Percentiles rank a stretch among this genome's conserved stretches.
phyloP scores from a whole-genome alignment of 2,797 vertebrate species.

The Lithobates sylvaticus region DNA sequence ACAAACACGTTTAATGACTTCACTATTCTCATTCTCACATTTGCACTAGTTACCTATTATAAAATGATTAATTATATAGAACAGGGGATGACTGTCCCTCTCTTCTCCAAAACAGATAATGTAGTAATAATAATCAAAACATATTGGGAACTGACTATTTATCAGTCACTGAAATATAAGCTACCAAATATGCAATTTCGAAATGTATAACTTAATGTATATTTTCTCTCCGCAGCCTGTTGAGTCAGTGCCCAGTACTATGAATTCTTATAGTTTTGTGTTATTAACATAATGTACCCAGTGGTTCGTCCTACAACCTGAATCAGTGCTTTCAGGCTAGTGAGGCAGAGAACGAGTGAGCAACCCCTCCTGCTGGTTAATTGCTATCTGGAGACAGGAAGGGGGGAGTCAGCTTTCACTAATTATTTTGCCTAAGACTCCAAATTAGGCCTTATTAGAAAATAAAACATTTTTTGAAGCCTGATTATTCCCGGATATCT shows the following conservation, averaged over 20 bases:
- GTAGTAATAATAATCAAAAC: no score
- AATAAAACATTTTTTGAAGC: constrained; percentile 44
- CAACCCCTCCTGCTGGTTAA: constrained; percentile 50
- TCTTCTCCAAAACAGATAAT: background rate
- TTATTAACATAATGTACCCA: background rate
- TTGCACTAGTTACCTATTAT: background rate
- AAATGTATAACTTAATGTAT: no score
- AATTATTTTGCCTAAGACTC: constrained; percentile 51
- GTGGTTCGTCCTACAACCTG: background rate
- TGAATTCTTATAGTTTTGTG: background rate
- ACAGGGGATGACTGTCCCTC: no score
- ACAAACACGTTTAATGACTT: no score
- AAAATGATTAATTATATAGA: background rate
- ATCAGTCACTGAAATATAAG: no score
- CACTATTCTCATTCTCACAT: background rate
- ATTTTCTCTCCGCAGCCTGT: no score
- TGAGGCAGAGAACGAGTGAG: constrained; percentile 1
- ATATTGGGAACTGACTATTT: no score
- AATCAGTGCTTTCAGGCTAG: background rate
- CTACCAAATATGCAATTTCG: no score
- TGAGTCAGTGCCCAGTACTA: background rate
- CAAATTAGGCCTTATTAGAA: constrained; percentile 60
- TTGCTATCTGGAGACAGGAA: constrained; percentile 61
- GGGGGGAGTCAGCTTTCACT: constrained; percentile 60
- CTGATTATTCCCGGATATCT: constrained; percentile 46